These are phyloP conservation scores for Sphaeridia pumilis DNA, from an alignment of 2,888 invertebrate species.

Conservation along the genomic window DNA sequence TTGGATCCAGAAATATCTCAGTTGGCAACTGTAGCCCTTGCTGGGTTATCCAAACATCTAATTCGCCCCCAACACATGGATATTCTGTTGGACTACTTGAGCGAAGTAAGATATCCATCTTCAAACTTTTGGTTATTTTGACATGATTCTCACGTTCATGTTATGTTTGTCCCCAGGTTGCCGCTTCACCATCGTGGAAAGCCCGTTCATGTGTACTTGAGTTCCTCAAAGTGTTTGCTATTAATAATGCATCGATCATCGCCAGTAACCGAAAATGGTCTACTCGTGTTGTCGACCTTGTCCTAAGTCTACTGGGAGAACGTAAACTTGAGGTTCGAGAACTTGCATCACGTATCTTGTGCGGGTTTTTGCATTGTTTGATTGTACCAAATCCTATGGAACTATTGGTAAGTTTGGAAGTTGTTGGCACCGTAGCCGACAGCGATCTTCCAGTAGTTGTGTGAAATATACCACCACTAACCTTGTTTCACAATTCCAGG, in stretches of 20 bases:
- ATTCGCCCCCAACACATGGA: slow-evolving; percentile 50
- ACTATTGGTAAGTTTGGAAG: slow-evolving; percentile 46
- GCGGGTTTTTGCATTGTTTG: slow-evolving; percentile 74
- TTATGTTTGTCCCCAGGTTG: slow-evolving; percentile 24
- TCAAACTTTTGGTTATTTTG: too few relatives aligned
- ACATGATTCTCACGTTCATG: neutral
- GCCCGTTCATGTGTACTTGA: slow-evolving; percentile 42
- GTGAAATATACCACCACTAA: neutral
- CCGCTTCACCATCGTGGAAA: slow-evolving; percentile 41
- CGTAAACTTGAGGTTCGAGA: slow-evolving; percentile 67
- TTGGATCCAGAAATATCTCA: slow-evolving; percentile 62
- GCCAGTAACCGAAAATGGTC: slow-evolving; percentile 40
- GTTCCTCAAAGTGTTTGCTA: slow-evolving; percentile 45
- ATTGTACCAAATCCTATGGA: slow-evolving; percentile 53
- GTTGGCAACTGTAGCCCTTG: slow-evolving; percentile 54
- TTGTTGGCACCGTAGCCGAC: too few relatives aligned
- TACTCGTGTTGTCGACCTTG: slow-evolving; percentile 44
- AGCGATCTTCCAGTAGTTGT: neutral
- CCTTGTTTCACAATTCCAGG: slow-evolving; percentile 40
- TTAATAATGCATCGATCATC: slow-evolving; percentile 45
- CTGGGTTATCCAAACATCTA: slow-evolving; percentile 54
- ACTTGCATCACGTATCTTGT: slow-evolving; percentile 66
- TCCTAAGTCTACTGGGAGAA: slow-evolving; percentile 57
- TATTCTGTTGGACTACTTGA: slow-evolving; percentile 48
- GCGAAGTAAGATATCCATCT: slow-evolving; percentile 41